Percentiles rank a stretch among this genome's conserved stretches.
phyloP scores from a whole-genome alignment of 2,888 invertebrate species.

The Chouioia cunea region DNA sequence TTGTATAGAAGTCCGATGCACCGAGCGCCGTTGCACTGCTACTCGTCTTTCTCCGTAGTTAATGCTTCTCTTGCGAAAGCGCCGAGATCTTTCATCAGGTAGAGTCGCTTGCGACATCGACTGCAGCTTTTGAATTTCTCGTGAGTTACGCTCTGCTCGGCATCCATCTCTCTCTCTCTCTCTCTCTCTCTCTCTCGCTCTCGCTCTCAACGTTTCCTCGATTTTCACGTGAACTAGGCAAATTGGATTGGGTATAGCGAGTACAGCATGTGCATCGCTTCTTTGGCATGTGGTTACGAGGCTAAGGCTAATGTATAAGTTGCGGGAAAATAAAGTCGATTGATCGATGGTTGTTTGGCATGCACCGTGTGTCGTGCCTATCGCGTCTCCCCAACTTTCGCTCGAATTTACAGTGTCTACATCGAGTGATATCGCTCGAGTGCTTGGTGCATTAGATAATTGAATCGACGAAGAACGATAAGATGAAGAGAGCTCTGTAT shows the following conservation, averaged over 20 bases:
- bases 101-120: no score
- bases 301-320: constrained; percentile 12
- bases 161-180: no score
- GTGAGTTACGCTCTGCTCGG: no score
- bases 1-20: constrained; percentile 2
- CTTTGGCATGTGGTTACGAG: constrained; percentile 28
- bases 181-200: no score
- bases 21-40: background rate
- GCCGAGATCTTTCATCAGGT: no score
- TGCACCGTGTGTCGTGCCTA: constrained; percentile 31
- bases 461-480: background rate
- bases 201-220: background rate
- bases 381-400: constrained; percentile 25
- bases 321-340: constrained; percentile 19
- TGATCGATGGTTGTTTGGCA: constrained; percentile 21
- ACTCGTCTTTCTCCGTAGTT: background rate
- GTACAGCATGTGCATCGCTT: constrained; percentile 46
- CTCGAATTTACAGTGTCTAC: constrained; percentile 1
- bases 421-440: background rate
- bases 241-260: constrained; percentile 52
- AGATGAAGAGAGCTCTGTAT: constrained; percentile 7
- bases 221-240: constrained; percentile 52
- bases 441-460: background rate
- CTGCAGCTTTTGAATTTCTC: no score
- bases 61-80: background rate